Conservation (phyloP, 2,113 vertebrate species). For the Trochalopteron elliotii region DNA sequence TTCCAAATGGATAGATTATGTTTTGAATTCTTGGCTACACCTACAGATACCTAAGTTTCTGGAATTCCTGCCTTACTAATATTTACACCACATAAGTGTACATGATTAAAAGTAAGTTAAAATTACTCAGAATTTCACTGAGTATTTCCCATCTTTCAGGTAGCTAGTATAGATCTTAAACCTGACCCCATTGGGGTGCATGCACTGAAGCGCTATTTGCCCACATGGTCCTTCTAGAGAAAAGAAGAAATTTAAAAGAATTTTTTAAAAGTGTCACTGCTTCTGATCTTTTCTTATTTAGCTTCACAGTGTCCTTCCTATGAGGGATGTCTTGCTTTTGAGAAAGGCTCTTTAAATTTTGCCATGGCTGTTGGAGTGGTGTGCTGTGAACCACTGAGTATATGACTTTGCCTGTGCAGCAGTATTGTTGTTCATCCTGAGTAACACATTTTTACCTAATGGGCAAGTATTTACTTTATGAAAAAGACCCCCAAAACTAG, state of each 20-base stretch:
- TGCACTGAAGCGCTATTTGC: background rate
- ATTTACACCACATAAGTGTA: background rate
- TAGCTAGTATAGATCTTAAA: background rate
- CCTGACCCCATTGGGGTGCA: background rate
- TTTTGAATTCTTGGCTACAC: background rate
- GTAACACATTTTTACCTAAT: background rate
- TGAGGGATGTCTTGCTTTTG: background rate
- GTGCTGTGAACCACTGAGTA: background rate
- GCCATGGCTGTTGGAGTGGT: background rate
- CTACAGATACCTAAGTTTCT: background rate
- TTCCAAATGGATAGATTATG: background rate
- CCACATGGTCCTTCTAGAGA: background rate
- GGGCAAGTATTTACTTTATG: background rate
- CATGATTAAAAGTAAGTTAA: background rate
- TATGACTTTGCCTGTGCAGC: background rate
- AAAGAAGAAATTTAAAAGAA: background rate
- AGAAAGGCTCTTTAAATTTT: background rate
- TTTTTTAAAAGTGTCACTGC: background rate
- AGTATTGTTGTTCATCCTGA: background rate
- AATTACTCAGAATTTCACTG: background rate
- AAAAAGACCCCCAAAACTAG: background rate
- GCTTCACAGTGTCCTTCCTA: background rate
- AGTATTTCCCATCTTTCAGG: background rate
- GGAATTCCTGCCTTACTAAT: background rate
- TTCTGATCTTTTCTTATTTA: background rate